Evolutionary conservation across 2,797 vertebrate species (phyloP), one percentile per base, ranked within the genome.

Genomic region (Falco peregrinus): DNA sequence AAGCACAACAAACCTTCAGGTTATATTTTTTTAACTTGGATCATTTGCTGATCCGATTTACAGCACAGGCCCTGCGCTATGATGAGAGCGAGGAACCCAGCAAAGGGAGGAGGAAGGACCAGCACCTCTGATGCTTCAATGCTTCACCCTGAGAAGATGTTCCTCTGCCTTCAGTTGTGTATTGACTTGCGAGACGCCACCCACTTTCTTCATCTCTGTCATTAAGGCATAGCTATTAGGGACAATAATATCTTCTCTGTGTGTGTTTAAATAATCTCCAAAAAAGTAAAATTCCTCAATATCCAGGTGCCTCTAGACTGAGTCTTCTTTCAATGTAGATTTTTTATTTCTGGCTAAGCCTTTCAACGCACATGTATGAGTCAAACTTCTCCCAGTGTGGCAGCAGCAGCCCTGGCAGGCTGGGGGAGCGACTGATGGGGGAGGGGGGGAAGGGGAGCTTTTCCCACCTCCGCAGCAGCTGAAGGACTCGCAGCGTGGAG

Each of bases 1-100:
- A 79, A 94, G 85, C 87, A 86, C 76, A 71, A 35, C 65, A 91
- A 78, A 90, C 80, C 87, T 91, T 78, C 69, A 54, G 83, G 69
- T 86, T 57, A 3, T 29, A 1, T 89, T 59, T 79, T 81, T 67
- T 48, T 17, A 16, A 60, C 87, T 84, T 1, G 1, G 39, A 80
- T 96, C 69, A 43, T 64, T 77, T 5, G 1, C 76, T 78, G 85
- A 90, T 95, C 64, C 91, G 53, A 71, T 93, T 94, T 57, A 9
- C 3, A 9, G 75, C 19, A 1, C 26, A 56, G 87, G 33, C n/a
- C 35, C 57, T 13, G 54, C 0, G 24, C 61, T 19, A 3, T 6
- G 48, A 70, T 0, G 26, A 54, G 65, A 48, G 48, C 1, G 43
- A 87, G 70, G 70, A 81, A 16, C 3, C 3, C 4, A 22, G 6